A percentile compares a stretch with the other conserved stretches of the same genome.
Evolutionary conservation across 2,113 vertebrate genomes (phyloP).

Genomic region (Gopherus flavomarginatus): DNA sequence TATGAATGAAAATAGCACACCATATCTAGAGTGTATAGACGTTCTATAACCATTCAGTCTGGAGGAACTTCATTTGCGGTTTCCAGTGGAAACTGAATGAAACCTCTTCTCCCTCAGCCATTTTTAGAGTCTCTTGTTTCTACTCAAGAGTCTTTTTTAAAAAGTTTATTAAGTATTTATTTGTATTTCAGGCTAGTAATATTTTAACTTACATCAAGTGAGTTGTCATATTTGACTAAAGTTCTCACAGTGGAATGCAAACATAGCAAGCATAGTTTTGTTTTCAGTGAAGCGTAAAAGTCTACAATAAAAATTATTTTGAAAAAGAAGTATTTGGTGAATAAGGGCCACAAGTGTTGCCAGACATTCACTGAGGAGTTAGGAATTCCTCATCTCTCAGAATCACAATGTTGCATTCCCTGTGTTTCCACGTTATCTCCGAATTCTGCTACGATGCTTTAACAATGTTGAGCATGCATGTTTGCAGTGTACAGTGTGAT

Average conservation of each 20-base stretch:
- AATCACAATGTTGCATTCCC: not conserved
- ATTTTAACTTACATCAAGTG: accelerated
- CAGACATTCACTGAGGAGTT: not conserved
- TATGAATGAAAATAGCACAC: not conserved
- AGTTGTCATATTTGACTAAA: not conserved
- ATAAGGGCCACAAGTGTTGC: too few species aligned
- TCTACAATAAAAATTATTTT: not conserved
- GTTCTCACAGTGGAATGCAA: not conserved
- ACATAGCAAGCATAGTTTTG: not conserved
- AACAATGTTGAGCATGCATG: not conserved
- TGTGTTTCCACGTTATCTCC: not conserved
- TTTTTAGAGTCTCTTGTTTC: not conserved
- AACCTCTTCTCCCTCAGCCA: not conserved
- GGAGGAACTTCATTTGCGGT: not conserved
- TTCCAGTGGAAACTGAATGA: not conserved
- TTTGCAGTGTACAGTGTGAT: not conserved
- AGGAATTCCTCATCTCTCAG: not conserved
- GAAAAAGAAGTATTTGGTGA: too few species aligned
- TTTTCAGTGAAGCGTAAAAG: not conserved
- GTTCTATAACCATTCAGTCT: not conserved
- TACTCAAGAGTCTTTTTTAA: not conserved
- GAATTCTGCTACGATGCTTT: not conserved
- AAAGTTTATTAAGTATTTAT: not conserved
- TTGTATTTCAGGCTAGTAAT: not conserved
- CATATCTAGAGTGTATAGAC: not conserved